Evolutionary conservation across 2,113 vertebrate species (phyloP).

Genomic region (Chaenocephalus aceratus): DNA sequence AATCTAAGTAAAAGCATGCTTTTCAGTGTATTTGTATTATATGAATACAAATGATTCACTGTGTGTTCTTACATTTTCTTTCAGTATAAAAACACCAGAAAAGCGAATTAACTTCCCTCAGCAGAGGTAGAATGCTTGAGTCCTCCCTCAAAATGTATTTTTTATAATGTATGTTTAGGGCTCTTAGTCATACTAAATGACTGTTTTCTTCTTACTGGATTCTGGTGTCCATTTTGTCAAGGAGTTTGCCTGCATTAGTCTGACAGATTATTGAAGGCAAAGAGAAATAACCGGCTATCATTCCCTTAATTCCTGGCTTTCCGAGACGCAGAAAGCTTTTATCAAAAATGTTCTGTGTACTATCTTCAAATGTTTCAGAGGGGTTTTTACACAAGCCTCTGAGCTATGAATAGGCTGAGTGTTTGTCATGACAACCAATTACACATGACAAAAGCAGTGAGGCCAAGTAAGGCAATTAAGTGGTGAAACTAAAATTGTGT

Average conservation of each 20-base stretch:
- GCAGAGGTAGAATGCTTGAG: neutral
- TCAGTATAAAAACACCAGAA: neutral
- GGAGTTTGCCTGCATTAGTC: slow-evolving; percentile 10
- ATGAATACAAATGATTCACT: neutral
- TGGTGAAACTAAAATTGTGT: slow-evolving; percentile 59
- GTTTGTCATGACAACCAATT: slow-evolving; percentile 85
- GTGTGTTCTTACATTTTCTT: neutral
- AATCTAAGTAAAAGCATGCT: neutral
- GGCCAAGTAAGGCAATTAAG: slow-evolving; percentile 78
- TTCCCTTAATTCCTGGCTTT: slow-evolving; percentile 2
- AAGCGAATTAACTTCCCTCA: neutral
- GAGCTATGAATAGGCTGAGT: slow-evolving; percentile 63
- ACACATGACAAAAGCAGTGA: slow-evolving; percentile 74
- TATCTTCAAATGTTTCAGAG: slow-evolving; percentile 41
- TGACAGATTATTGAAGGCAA: slow-evolving; percentile 1
- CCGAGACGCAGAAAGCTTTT: slow-evolving; percentile 21
- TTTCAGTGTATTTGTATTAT: neutral
- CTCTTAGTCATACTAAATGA: neutral
- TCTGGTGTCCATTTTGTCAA: neutral
- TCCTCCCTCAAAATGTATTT: neutral
- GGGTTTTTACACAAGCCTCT: slow-evolving; percentile 36
- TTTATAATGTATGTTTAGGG: neutral
- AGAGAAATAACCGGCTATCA: slow-evolving; percentile 20
- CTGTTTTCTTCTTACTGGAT: neutral
- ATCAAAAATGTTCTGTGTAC: slow-evolving; percentile 17